phyloP scores from a whole-genome alignment of 2,113 vertebrate species.

The Narcine bancroftii region DNA sequence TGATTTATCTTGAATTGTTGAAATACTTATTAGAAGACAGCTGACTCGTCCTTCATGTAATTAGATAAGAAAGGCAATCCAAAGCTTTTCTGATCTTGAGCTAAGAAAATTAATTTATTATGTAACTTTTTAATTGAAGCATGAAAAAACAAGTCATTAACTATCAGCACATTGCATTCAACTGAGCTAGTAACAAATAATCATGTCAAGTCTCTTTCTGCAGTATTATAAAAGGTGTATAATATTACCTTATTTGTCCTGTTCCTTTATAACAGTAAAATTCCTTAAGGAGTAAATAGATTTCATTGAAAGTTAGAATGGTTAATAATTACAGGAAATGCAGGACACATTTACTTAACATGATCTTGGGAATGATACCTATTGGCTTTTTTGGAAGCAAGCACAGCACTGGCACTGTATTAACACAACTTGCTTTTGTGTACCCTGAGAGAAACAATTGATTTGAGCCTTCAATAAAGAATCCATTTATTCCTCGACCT shows the following conservation, averaged over 20 bases:
- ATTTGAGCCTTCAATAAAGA: neutral
- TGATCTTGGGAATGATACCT: neutral
- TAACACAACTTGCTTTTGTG: neutral
- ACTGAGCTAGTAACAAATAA: conserved; percentile 8
- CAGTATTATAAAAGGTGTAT: conserved; percentile 1
- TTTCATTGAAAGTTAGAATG: conserved; percentile 26
- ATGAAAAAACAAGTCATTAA: neutral
- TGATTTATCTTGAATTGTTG: neutral
- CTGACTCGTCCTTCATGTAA: neutral
- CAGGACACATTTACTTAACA: neutral
- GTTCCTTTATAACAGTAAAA: neutral
- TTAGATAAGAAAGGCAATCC: neutral
- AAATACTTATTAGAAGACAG: neutral
- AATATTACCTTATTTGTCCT: neutral
- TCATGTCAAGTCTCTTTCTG: neutral
- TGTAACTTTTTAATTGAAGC: conserved; percentile 12
- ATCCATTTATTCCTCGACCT: conserved; percentile 14
- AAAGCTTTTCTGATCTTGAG: neutral
- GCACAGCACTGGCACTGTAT: neutral
- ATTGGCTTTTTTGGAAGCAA: conserved; percentile 4
- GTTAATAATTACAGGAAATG: neutral
- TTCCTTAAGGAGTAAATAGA: neutral
- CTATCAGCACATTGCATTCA: conserved; percentile 12
- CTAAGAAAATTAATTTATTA: neutral
- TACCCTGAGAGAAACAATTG: neutral